Evolutionary conservation across 1,140 invertebrate genomes (phyloP), one percentile per base, ranked within the genome.

Genomic region (Pseudomyrmex dendroicus): DNA sequence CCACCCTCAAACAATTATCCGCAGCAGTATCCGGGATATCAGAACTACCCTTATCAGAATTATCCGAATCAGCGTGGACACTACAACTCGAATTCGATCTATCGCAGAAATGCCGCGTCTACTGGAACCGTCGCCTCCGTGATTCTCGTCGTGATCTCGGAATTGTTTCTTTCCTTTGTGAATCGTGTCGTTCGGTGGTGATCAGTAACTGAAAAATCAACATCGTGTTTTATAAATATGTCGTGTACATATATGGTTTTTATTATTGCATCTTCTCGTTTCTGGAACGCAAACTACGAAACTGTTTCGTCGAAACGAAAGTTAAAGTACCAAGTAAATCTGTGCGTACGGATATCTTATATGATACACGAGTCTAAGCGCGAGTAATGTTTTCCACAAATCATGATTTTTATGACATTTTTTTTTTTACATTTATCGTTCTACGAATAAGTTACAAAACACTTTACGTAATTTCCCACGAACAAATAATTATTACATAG

Each of bases 21-120:
- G 0, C 87, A 87, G 17, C 87, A 89, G 13, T 84, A 91, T 56
- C 87, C 89, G 12, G 88, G 84, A 12, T 87, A 91, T 12, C 84
- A 76, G 59, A 91, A 77, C 57, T 70, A 80, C 35, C 77, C 77
- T 25, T 87, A 91, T 12, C 84, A 76, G 59, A 91, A 77, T 70
- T 70, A 80, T 62, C 77, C 77, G 9, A 82, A 73, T n/a, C 78
- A 78, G 54, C 64, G 44, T 59, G 76, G 76, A 1, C 54, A 80
- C 52, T 25, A 80, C 17, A 89, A 90, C 20, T 73, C 84, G 8
- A 89, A 90, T 22, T 73, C 84, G 8, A 73, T 72, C 17, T 72
- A 76, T 59, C 84, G 83, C 10, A 78, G 12, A 13, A 84, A 52
- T 22, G 44, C 57, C 2, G 84, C 83, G 2, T 52, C 67, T 13